Conservation (phyloP, 2,797 vertebrate species). For the Chanos chanos region DNA sequence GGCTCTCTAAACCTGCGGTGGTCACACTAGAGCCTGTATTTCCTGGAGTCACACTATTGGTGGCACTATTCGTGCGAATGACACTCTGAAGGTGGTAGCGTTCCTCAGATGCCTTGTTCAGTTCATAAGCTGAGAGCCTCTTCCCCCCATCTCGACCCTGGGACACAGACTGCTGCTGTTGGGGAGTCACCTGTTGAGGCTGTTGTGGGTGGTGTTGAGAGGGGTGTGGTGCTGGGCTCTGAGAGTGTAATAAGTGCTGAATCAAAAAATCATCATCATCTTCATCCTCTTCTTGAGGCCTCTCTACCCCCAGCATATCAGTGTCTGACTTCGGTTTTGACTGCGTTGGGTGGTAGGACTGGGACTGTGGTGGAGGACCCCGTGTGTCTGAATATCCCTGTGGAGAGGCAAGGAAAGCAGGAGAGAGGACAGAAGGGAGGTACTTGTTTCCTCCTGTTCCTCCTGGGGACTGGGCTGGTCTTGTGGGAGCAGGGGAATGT, state of each 20-base stretch:
- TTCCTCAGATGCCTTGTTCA: conserved; percentile 81
- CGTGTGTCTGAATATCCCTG: conserved; percentile 63
- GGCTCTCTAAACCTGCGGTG: conserved; percentile 68
- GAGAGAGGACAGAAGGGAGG: conserved; percentile 77
- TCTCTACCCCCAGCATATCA: conserved; percentile 68
- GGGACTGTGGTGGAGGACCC: conserved; percentile 59
- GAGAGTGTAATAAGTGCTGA: conserved; percentile 83
- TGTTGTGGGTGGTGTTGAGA: conserved; percentile 60
- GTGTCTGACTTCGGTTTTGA: conserved; percentile 69
- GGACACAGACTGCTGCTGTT: conserved; percentile 57
- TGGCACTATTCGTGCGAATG: conserved; percentile 79
- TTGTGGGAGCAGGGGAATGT: conserved; percentile 77
- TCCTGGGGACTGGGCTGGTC: conserved; percentile 69
- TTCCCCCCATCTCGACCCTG: conserved; percentile 55
- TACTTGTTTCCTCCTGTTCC: conserved; percentile 74
- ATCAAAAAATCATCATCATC: conserved; percentile 82
- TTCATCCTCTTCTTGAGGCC: conserved; percentile 63
- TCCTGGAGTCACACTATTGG: conserved; percentile 52
- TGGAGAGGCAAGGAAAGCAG: conserved; percentile 80
- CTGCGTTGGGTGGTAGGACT: conserved; percentile 70
- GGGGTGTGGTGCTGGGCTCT: conserved; percentile 70
- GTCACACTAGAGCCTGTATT: conserved; percentile 40
- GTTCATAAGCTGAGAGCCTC: conserved; percentile 69
- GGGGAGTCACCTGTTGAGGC: conserved; percentile 43
- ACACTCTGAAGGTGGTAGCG: conserved; percentile 87